Evolutionary conservation across 2,888 invertebrate genomes (phyloP).

Genomic region (Drosophila longiperda): DNA sequence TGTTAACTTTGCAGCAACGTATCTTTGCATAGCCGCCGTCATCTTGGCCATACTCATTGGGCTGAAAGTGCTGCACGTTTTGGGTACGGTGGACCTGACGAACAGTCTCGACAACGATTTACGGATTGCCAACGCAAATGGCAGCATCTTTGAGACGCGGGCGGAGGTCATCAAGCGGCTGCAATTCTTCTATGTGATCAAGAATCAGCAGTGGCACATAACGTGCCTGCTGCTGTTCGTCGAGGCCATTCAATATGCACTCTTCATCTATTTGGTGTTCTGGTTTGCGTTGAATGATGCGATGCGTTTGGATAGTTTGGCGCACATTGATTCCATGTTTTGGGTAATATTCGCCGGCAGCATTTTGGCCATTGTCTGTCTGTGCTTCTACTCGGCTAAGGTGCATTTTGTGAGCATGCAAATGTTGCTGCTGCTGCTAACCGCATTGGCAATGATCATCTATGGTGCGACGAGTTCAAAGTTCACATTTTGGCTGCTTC

Average conservation of each 20-base stretch:
- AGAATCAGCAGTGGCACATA: slow-evolving; percentile 82
- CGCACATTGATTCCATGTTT: slow-evolving; percentile 74
- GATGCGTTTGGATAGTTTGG: slow-evolving; percentile 65
- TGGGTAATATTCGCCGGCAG: slow-evolving; percentile 80
- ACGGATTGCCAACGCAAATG: slow-evolving; percentile 81
- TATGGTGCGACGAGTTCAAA: slow-evolving; percentile 61
- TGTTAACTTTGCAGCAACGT: slow-evolving; percentile 79
- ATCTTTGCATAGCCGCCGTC: slow-evolving; percentile 67
- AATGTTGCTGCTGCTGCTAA: slow-evolving; percentile 63
- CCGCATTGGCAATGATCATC: slow-evolving; percentile 78
- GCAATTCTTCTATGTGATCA: slow-evolving; percentile 83
- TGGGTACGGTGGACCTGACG: slow-evolving; percentile 80
- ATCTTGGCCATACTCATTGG: slow-evolving; percentile 70
- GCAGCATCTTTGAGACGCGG: slow-evolving; percentile 80
- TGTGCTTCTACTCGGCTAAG: slow-evolving; percentile 77
- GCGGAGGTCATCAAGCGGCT: slow-evolving; percentile 78
- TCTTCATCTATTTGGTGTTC: slow-evolving; percentile 81
- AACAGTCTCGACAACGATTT: slow-evolving; percentile 81
- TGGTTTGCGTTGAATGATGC: slow-evolving; percentile 82
- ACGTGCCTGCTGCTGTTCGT: slow-evolving; percentile 77
- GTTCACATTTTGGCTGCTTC: slow-evolving; percentile 78
- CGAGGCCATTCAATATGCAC: slow-evolving; percentile 79
- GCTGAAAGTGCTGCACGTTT: slow-evolving; percentile 71
- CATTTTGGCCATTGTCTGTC: slow-evolving; percentile 51
- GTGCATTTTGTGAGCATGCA: slow-evolving; percentile 77